Conservation (phyloP, 2,113 vertebrate species). For the Melanocharis versteri region DNA sequence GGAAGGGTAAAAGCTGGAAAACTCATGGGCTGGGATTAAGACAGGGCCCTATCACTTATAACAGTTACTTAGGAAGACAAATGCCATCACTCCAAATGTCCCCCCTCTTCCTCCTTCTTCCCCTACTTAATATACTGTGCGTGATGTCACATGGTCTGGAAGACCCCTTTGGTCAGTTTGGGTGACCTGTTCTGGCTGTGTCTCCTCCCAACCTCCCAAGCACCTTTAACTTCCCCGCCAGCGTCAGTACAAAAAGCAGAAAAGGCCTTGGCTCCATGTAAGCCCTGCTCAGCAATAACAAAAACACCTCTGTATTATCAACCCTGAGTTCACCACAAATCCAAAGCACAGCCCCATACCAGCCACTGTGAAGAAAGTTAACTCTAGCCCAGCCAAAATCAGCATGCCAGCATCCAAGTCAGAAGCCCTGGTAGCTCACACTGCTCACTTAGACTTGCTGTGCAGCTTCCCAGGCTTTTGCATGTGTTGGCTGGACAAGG, state of each 20-base stretch:
- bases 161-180: not conserved
- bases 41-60: not conserved
- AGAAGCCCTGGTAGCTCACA: not conserved
- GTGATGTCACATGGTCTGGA: not conserved
- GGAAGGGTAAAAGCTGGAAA: not conserved
- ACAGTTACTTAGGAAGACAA: not conserved
- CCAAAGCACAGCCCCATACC: not conserved
- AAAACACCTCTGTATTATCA: not conserved
- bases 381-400: not conserved
- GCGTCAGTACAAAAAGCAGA: not conserved
- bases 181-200: not conserved
- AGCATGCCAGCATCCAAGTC: not conserved
- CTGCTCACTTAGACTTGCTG: rapidly evolving
- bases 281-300: not conserved
- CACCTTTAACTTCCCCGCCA: not conserved
- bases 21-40: not conserved
- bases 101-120: not conserved
- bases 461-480: not conserved
- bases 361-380: not conserved
- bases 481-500: not conserved
- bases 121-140: not conserved
- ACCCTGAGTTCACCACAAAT: not conserved
- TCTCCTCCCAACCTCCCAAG: not conserved
- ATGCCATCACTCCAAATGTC: not conserved
- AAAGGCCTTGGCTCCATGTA: not conserved